Base-by-base conservation (phyloP, 2,888 invertebrate species). In the Drosophila niveifrons region DNA sequence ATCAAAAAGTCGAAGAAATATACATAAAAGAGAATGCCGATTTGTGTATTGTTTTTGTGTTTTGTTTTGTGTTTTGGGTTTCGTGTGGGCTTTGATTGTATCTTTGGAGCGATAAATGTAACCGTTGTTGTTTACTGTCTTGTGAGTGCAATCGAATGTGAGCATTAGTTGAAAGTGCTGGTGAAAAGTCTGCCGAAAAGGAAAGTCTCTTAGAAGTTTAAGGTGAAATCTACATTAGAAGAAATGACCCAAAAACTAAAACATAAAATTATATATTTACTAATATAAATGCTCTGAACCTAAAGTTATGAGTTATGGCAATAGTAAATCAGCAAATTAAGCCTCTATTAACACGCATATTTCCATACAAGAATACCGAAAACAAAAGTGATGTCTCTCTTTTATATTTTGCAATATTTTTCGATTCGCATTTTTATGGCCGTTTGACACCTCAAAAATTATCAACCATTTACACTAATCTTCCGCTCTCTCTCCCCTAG, bases 331-430 rank as follows among this genome's bases (percentile, higher is more conserved):
- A 34, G 13, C 51, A 59, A 66, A 43, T 41, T 59, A 80, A 77
- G 59, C 63, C 80, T 66, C 66, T 11, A 80, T 79, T 80, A 75
- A 58, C 80, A 78, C 65, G 43, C 34, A 47, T 68, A 48, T 44
- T 44, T 58, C 13, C 1, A 55, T 29, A 10, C 39, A 53, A 53
- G 34, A 56, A 44, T 39, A 3, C 9, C 34, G 4, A 9, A 44
- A 13, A 56, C 55, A 62, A 73, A 51, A 70, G 53, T 58, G 52
- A 41, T 56, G 9, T 18, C n/a, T 34, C 48, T 39, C 69, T 67
- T 23, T 23, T 23, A 23, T 46, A 13, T 67, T 66, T 61, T 61
- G 72, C 75, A 69, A 72, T 66, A 68, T 56, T 67, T 56, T 67
- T 55, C 57, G 31, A 13, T 56, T 51, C 43, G 57, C 39, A 63